A percentile compares a stretch with the other conserved stretches of the same genome.
Evolutionary conservation across 2,113 vertebrate genomes (phyloP).

Genomic region (Erythrolamprus reginae): DNA sequence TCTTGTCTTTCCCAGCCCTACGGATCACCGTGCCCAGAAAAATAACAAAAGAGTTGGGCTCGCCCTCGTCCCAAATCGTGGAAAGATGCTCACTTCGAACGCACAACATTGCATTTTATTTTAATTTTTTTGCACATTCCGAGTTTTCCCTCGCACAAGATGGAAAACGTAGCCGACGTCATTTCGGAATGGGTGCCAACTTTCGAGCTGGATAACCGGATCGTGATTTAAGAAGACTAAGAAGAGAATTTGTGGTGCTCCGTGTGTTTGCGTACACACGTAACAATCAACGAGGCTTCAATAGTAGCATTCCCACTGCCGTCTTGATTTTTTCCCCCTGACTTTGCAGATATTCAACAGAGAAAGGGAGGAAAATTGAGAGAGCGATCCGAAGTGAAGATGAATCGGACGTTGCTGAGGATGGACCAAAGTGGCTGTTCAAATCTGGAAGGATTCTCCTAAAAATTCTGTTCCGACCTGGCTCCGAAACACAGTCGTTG

Average conservation of each 20-base stretch:
- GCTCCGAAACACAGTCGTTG: no score
- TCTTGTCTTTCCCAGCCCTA: background rate
- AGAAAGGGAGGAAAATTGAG: background rate
- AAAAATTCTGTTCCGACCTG: background rate
- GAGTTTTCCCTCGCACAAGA: background rate
- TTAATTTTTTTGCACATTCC: background rate
- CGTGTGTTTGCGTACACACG: background rate
- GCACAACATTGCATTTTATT: background rate
- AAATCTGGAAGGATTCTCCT: background rate
- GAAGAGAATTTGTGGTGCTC: background rate
- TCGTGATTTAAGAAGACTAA: background rate
- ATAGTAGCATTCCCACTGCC: background rate
- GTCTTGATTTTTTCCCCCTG: background rate
- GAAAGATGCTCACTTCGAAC: background rate
- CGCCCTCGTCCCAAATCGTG: background rate
- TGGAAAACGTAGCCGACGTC: background rate
- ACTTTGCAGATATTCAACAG: background rate
- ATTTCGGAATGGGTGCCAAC: background rate
- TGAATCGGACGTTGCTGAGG: background rate
- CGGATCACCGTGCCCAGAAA: background rate
- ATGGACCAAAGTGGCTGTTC: background rate
- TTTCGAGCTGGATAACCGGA: background rate
- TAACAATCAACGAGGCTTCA: background rate
- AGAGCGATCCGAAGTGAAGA: background rate
- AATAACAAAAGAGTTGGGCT: background rate